Evolutionary conservation across 92 coral and sea anemone species (phyloP), one percentile per base, ranked within the genome.

Genomic region (Parazoanthus atlanticus): DNA sequence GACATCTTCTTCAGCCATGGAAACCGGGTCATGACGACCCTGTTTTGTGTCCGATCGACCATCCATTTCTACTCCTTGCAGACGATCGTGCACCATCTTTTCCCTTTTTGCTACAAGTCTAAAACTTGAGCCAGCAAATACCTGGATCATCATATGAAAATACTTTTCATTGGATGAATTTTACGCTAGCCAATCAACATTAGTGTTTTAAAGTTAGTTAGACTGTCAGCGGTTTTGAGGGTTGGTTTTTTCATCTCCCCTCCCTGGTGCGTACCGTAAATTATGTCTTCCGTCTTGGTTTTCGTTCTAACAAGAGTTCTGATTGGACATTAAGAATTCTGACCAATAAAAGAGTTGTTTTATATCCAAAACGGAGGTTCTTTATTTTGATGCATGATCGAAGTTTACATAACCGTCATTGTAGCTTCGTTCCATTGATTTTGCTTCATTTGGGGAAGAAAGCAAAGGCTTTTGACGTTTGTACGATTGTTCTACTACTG

Each of bases 71-170:
- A 92, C 92, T 81, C 98, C 98, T 31, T 89, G 91, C 21, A 95
- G 90, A 19, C 93, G 93, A 85, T 92, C 98, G 86, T 88, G 91
- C 91, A 93, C 98, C 98, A 95, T 95, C 82, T 93, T 95, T 86
- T 54, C 82, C n/a, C 88, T 64, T 67, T 65, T 69, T 78, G 67
- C 41, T n/a, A 28, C 61, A 8, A 12, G 6, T 28, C 25, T 17
- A 13, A 41, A 29, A 15, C 32, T 65, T 70, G 87, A 84, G 87
- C 87, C 87, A 70, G 87, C 87, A 84, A 84, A 40, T 34, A 8
- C 31, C n/a, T n/a, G 26, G 13, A 7, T 6, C 3, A 5, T 32
- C 6, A 70, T 70, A 69, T 70, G 49, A 70, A 32, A 38, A 33
- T 74, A 7, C 40, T 70, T 71, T 10, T 70, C 11, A 84, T 84